phyloP scores from a whole-genome alignment of 2,797 vertebrate species.

The Eulemur albifrons region DNA sequence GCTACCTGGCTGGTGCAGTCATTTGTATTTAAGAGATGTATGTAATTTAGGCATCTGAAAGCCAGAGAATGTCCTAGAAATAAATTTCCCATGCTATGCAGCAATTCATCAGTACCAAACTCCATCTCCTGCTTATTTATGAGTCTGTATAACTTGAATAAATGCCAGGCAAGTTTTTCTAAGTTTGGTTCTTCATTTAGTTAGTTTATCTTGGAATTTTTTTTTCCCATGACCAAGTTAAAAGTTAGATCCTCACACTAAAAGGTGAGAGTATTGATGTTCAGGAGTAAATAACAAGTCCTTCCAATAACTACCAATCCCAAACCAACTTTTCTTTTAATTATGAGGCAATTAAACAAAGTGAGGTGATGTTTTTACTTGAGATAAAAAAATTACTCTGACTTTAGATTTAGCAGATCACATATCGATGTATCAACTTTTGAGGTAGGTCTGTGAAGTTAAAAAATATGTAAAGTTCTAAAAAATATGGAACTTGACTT shows the following conservation, averaged over 20 bases:
- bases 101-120: not conserved
- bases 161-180: slow-evolving; percentile 44
- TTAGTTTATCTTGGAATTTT: slow-evolving; percentile 49
- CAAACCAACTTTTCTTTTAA: not conserved
- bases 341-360: slow-evolving; percentile 15
- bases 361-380: not conserved
- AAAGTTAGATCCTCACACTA: not conserved
- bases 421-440: not conserved
- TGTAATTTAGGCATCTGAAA: not conserved
- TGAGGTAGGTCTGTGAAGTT: slow-evolving; percentile 1
- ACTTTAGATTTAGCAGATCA: not conserved
- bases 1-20: not conserved
- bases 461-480: slow-evolving; percentile 10
- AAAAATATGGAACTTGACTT: slow-evolving; percentile 38
- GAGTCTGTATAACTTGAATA: slow-evolving; percentile 50
- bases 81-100: slow-evolving; percentile 8
- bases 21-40: slow-evolving; percentile 42
- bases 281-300: not conserved
- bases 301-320: not conserved
- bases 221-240: not conserved
- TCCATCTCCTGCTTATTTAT: slow-evolving; percentile 58
- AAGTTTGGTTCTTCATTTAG: slow-evolving; percentile 47
- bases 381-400: not conserved
- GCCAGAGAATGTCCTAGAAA: slow-evolving; percentile 31
- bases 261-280: not conserved